Evolutionary conservation across 2,888 invertebrate genomes (phyloP), one percentile per base, ranked within the genome.

Genomic region (Synergus japonicus): DNA sequence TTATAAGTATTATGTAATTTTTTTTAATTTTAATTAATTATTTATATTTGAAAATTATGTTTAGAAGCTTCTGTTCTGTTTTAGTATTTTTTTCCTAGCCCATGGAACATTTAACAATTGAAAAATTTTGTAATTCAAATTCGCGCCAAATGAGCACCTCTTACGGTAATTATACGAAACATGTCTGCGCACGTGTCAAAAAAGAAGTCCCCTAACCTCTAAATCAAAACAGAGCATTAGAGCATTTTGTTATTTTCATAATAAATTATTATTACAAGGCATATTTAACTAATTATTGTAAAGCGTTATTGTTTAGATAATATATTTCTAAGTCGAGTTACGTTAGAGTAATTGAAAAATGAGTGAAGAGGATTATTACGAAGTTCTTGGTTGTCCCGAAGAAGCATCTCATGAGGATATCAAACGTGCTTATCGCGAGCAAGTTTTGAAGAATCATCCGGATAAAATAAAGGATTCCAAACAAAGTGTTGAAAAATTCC

Each of bases 401-500:
- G 92, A 92, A 76, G 93, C 95, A 2, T 91, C 94, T 0, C 86
- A 88, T 13, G 94, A 95, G 73, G 95, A 95, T 87, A 84, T 96
- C 29, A 96, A 95, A 88, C 93, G 92, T 86, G 94, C 92, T 86
- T 96, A 95, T 89, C 95, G 94, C 87, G 93, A 93, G 64, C 92
- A 95, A 46, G 92, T 93, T 7, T 91, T 94, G 76, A 89, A 92
- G 83, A 91, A 93, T 86, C 96, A 96, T 89, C 96, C 96, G 12
- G 96, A 96, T 87, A 96, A 95, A 90, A 90, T 85, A 8, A 83
- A 82, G 58, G 84, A 88, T n/a, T 81, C 85, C 4, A 88, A 93
- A 64, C 44, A 82, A 2, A 82, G 83, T 58, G 22, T 82, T 43
- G 88, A 91, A 64, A 85, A 91, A 83, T 95, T 95, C 90, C 90